Evolutionary conservation across 2,113 vertebrate genomes (phyloP), one percentile per base, ranked within the genome.

Genomic region (Lepidothrix coronata): DNA sequence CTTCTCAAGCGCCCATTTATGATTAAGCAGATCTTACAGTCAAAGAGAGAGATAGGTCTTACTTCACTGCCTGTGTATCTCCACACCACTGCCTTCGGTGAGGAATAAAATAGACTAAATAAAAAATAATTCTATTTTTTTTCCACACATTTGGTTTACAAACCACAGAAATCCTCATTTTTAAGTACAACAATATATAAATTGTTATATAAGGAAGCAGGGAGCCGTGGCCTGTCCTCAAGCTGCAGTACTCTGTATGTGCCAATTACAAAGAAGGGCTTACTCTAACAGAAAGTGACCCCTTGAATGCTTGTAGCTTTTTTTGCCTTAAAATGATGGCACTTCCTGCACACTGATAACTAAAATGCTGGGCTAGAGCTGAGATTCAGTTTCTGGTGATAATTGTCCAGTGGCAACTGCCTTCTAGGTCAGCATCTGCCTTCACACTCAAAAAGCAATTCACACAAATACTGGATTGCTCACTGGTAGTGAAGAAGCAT

Each of bases 391-490:
- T 96, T 87, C 82, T 97, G 63, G 89, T 96, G 96, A 96, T 96
- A 97, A 96, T 95, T 97, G 89, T 65, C 87, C 91, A 92, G 84
- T 70, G 87, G 79, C 95, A 96, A 16, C 51, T 85, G 90, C 46
- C 82, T 93, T 95, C 85, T 65, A 94, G 88, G 90, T 95, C 95
- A 95, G 76, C 86, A 80, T 94, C 92, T 85, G 85, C 88, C 91
- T 96, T 97, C 96, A 89, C 96, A 91, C 95, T 89, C 91, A 85
- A 59, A 97, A 96, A 93, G n/a, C 91, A 97, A 96, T 96, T 96
- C 94, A 89, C 95, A 96, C 87, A 93, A 96, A 87, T 46, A 65
- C 86, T 59, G 85, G 80, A 78, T 90, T 78, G 79, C 88, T 89
- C 88, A 61, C 68, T 84, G 74, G n/a, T 79, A 71, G 89, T 51